A percentile compares a stretch with the other conserved stretches of the same genome.
phyloP scores from a whole-genome alignment of 2,113 vertebrate genomes.

The Neopipo cinnamomea region DNA sequence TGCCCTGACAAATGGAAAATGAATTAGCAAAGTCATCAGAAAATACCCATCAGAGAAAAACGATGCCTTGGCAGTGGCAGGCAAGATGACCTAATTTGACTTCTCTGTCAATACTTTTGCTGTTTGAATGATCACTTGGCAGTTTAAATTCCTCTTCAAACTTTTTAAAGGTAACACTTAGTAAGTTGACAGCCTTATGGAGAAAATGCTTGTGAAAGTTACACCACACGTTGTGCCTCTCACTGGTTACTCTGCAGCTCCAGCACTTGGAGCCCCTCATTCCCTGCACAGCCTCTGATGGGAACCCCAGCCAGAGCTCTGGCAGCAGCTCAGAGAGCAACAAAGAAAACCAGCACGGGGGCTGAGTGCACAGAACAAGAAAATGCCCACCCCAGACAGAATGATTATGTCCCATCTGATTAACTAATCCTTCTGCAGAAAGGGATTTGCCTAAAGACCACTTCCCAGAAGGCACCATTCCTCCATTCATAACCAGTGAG shows the following conservation, averaged over 20 bases:
- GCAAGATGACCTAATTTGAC: background rate
- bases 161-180: background rate
- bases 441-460: conserved; percentile 47
- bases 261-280: background rate
- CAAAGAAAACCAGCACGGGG: background rate
- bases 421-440: conserved; percentile 56
- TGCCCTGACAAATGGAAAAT: background rate
- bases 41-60: background rate
- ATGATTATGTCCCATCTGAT: conserved; percentile 52
- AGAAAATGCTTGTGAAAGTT: background rate
- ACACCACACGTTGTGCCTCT: accelerated
- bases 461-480: background rate
- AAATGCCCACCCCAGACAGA: background rate
- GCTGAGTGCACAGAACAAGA: background rate
- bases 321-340: background rate
- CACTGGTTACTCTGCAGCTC: background rate
- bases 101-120: background rate
- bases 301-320: background rate
- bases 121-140: background rate
- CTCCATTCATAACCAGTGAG: background rate
- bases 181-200: background rate
- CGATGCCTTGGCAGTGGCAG: background rate
- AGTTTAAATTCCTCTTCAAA: background rate
- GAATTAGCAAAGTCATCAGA: background rate
- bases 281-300: background rate